A percentile compares a stretch with the other conserved stretches of the same genome.
Conservation (phyloP, 2,797 vertebrate genomes). For the Setipinna tenuifilis region DNA sequence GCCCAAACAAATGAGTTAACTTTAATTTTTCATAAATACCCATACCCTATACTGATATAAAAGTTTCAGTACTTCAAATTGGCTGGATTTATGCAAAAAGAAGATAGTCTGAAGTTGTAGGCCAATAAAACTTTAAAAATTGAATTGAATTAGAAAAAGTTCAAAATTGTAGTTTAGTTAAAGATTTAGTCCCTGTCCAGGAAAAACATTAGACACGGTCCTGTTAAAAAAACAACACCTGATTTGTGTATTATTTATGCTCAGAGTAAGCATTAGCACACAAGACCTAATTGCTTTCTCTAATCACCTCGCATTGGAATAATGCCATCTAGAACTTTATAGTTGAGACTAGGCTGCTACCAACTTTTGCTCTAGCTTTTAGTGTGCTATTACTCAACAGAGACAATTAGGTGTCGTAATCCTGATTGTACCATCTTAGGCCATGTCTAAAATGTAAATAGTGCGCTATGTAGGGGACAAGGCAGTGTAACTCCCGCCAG, state of each 20-base stretch:
- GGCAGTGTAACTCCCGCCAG: no score
- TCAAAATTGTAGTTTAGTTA: background rate
- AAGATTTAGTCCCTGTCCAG: background rate
- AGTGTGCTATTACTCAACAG: background rate
- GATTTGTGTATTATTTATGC: background rate
- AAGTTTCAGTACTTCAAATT: background rate
- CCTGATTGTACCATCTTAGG: background rate
- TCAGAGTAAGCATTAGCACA: background rate
- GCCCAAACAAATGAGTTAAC: background rate
- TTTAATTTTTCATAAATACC: constrained; percentile 13
- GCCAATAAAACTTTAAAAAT: background rate
- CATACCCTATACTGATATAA: background rate
- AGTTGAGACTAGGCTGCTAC: background rate
- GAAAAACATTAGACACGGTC: background rate
- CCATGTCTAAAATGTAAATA: no score
- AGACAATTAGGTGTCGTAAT: background rate
- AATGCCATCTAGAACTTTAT: background rate
- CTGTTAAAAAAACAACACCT: background rate
- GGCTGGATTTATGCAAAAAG: background rate
- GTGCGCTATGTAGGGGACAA: no score
- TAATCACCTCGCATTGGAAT: background rate
- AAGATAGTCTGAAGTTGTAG: background rate
- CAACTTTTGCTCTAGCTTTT: background rate
- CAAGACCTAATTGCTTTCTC: background rate
- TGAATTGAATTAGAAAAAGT: background rate